Percentiles rank a stretch among this genome's conserved stretches.
Conservation (phyloP, 2,888 invertebrate species). For the Agriopis aurantiaria region DNA sequence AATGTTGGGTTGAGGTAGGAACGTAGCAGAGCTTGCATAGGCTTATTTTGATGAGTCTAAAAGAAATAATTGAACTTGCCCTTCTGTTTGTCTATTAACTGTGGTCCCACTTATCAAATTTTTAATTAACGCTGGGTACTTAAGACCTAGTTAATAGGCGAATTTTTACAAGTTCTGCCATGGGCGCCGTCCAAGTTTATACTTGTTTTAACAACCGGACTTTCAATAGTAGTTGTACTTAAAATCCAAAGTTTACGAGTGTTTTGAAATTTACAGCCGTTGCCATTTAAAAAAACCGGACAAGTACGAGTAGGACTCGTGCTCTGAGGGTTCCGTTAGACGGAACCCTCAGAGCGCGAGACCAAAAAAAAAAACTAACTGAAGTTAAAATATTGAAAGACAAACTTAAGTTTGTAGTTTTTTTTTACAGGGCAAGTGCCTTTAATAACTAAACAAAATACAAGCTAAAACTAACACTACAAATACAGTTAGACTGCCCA, state of each 20-base stretch:
- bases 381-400: too few species aligned
- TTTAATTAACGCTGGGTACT: conserved; percentile 30
- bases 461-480: too few species aligned
- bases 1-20: too few species aligned
- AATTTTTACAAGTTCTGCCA: conserved; percentile 24
- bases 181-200: conserved; percentile 16
- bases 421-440: too few species aligned
- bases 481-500: too few species aligned
- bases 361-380: too few species aligned
- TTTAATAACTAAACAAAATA: too few species aligned
- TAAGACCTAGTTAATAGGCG: conserved; percentile 22
- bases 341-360: too few species aligned
- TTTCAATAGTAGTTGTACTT: background rate
- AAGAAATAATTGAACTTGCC: background rate
- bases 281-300: background rate
- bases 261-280: background rate
- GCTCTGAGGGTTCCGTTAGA: too few species aligned
- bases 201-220: conserved; percentile 11
- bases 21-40: too few species aligned
- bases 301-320: too few species aligned
- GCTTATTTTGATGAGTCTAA: background rate
- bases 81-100: conserved; percentile 1
- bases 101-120: conserved; percentile 10
- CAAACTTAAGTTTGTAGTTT: too few species aligned
- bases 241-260: background rate